phyloP scores from a whole-genome alignment of 1,140 invertebrate species.

The Temnothorax curvispinosus region DNA sequence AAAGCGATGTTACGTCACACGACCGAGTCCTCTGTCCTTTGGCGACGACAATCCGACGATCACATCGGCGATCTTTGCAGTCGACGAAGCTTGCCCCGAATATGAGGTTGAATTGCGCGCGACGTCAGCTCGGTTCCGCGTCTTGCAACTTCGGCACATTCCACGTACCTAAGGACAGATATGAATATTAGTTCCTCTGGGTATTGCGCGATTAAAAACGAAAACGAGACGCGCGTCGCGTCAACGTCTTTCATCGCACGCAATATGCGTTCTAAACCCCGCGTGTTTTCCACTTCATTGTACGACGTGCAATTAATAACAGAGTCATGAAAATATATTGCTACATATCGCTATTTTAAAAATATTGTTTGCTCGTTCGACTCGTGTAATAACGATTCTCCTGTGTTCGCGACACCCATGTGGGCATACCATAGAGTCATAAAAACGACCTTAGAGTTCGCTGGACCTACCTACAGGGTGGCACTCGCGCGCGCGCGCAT shows the following conservation, averaged over 20 bases:
- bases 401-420: background rate
- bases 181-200: background rate
- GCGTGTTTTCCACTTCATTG: background rate
- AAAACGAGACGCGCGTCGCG: background rate
- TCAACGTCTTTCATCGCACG: background rate
- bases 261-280: background rate
- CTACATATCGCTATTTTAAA: background rate
- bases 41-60: conserved; percentile 14
- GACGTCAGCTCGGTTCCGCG: background rate
- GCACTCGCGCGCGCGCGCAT: conserved; percentile 3
- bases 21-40: conserved; percentile 44
- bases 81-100: background rate
- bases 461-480: background rate
- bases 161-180: background rate
- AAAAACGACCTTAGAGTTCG: background rate
- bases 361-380: conserved; percentile 16
- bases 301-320: conserved; percentile 14
- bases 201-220: background rate
- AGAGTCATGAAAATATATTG: background rate
- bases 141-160: background rate
- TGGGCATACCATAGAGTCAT: background rate
- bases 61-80: background rate
- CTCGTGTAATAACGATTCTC: background rate
- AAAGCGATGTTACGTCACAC: conserved; percentile 62
- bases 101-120: background rate